Conservation (phyloP, 2,797 vertebrate species). For the Galago senegalensis region DNA sequence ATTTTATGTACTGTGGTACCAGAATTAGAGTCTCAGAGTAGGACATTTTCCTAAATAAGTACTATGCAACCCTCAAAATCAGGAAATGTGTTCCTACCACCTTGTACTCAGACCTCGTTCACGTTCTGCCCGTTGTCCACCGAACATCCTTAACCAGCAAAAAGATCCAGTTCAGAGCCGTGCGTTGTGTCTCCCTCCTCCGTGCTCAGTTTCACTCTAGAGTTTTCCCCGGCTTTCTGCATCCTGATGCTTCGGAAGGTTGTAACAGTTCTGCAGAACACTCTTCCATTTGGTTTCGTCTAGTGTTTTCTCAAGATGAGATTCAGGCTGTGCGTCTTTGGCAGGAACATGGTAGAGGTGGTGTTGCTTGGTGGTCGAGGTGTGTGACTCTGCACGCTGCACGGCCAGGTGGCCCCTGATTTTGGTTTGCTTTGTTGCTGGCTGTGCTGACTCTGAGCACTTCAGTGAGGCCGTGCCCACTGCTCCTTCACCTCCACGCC, state of each 20-base stretch:
- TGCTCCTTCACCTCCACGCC: neutral
- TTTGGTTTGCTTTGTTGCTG: neutral
- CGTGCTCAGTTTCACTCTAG: neutral
- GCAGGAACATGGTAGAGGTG: neutral
- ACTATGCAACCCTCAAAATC: neutral
- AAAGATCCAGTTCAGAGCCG: neutral
- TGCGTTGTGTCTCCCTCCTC: neutral
- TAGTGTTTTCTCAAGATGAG: neutral
- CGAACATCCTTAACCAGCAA: neutral
- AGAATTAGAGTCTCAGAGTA: neutral
- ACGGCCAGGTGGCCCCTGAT: neutral
- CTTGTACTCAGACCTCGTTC: neutral
- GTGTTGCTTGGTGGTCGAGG: neutral
- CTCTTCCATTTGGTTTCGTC: neutral
- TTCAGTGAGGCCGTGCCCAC: neutral
- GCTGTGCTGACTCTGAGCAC: slow-evolving; percentile 1
- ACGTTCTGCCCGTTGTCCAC: neutral
- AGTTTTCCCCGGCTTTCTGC: neutral
- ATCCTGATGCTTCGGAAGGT: neutral
- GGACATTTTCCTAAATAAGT: neutral
- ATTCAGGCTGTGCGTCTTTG: neutral
- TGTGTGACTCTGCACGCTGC: too few species aligned
- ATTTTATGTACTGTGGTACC: neutral
- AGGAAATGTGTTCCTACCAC: neutral
- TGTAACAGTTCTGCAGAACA: neutral